Percentiles rank a stretch among this genome's conserved stretches.
Conservation (phyloP, 2,888 invertebrate species). For the Xanthorhoe designata region DNA sequence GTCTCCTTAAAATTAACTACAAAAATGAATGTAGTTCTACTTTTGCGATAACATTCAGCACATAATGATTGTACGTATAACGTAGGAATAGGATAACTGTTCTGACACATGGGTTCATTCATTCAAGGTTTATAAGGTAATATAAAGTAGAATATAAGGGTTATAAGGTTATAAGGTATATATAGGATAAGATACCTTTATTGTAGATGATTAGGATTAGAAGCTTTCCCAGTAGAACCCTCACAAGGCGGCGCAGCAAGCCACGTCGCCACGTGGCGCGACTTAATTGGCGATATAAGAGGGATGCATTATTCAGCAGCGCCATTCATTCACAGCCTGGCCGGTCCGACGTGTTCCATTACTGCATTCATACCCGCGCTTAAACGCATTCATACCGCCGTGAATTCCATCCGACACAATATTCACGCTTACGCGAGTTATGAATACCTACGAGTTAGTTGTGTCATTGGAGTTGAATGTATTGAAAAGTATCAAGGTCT, state of each 20-base stretch:
- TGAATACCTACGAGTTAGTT: neutral
- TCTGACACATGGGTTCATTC: no score
- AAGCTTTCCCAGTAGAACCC: slow-evolving; percentile 11
- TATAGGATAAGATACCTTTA: no score
- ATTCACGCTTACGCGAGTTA: neutral
- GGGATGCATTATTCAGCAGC: slow-evolving; percentile 30
- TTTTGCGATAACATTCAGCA: no score
- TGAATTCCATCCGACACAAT: neutral
- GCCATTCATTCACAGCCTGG: slow-evolving; percentile 17
- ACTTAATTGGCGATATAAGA: slow-evolving; percentile 28
- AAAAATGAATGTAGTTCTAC: no score
- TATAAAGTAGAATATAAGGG: no score
- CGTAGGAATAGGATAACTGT: no score
- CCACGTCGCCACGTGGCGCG: slow-evolving; percentile 16
- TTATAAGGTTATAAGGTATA: no score
- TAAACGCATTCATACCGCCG: neutral
- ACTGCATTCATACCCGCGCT: slow-evolving; percentile 1
- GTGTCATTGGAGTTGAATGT: neutral
- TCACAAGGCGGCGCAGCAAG: slow-evolving; percentile 1
- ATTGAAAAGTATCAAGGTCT: no score
- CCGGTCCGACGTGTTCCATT: slow-evolving; percentile 5
- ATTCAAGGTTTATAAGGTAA: no score
- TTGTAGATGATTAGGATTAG: neutral
- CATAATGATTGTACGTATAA: no score
- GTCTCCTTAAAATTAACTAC: no score